Base-by-base conservation (phyloP, 2,888 invertebrate species). In the Rhodophaea formosa region DNA sequence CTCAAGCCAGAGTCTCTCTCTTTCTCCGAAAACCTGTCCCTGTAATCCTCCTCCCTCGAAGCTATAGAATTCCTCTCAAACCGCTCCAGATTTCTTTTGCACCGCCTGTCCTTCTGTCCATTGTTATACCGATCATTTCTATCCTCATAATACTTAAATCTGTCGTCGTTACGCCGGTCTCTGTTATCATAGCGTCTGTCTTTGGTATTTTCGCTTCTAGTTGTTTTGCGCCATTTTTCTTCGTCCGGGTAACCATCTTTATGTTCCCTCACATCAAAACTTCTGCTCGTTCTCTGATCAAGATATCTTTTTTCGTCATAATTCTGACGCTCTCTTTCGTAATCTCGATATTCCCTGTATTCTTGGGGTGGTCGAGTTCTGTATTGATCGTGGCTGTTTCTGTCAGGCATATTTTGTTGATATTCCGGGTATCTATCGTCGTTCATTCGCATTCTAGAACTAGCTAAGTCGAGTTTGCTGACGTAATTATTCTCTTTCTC, bases 1-100 rank as follows among this genome's bases (percentile, higher is more conserved):
- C 90, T 90, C 59, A 89, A 61, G 0, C 86, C 90, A 0, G 89
- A 90, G 65, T 89, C 90, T 58, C 87, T 75, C 62, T 86, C 90
- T 57, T 82, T 74, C 59, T 89, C 89, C 3, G 86, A 87, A 61
- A 68, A 84, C 62, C 80, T 72, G 8, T 77, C 80, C 49, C 75
- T 74, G 53, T 72, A 82, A 53, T 84, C 84, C 0, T 86, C 87
- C 6, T 90, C 89, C 17, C 80, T 77, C 0, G 89, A 89, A 1
- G 62, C 76, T 8, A 83, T 62, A 0, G 90, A 89, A 57, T 69
- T 79, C 59, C 80, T 77, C 1, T 90, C 90, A 52, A 73, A 86
- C 7, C 82, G 70, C 6, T 88, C 87, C 52, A 74, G 53, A 53
- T 77, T 79, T 10, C 77, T 73, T 45, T 75, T 74, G 29, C 70